Base-by-base conservation (phyloP, 1,140 invertebrate genomes). In the Sminthurinus signatus region DNA sequence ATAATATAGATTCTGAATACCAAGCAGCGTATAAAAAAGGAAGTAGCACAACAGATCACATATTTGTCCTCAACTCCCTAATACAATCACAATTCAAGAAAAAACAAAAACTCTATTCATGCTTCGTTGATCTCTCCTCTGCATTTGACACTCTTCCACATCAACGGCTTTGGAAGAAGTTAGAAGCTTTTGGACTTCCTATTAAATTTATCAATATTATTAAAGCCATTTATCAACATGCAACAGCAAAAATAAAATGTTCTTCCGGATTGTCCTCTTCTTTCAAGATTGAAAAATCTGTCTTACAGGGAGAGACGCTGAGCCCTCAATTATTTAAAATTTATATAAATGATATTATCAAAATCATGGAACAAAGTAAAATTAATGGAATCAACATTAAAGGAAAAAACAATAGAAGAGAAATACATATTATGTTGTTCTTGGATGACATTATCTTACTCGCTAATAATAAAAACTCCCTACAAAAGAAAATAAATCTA, bases 1-100 rank as follows among this genome's bases (percentile, higher is more conserved):
- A 65, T 27, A 58, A 64, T 10, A 62, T 62, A 25, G 56, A 73
- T 4, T 62, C 48, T 0, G 32, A 65, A 19, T 55, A 14, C 17
- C 64, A 65, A 56, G 59, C 64, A 12, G 64, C 27, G 5, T 65
- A 50, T 29, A 42, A 43, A 25, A 56, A 29, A 54, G 28, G 27
- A 8, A 36, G 17, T 1, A 51, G 63, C 8, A 58, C 52, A 3
- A 28, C 31, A 2, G 63, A 65, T 19, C 63, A 65, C 17, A 31
- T 60, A 29, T 65, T 60, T 15, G 56, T 39, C 1, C 15, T 58
- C 15, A 58, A 58, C 14, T 14, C 1, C 1, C 19, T 58, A 12
- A 58, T 58, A 2, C 55, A 58, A 29, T 27, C 5, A 56, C 5
- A 8, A 3, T 42, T 58, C 32, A 36, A 8, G 4, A 61, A 46